Base-by-base conservation (phyloP, 2,113 vertebrate species). In the Austrofundulus limnaeus region DNA sequence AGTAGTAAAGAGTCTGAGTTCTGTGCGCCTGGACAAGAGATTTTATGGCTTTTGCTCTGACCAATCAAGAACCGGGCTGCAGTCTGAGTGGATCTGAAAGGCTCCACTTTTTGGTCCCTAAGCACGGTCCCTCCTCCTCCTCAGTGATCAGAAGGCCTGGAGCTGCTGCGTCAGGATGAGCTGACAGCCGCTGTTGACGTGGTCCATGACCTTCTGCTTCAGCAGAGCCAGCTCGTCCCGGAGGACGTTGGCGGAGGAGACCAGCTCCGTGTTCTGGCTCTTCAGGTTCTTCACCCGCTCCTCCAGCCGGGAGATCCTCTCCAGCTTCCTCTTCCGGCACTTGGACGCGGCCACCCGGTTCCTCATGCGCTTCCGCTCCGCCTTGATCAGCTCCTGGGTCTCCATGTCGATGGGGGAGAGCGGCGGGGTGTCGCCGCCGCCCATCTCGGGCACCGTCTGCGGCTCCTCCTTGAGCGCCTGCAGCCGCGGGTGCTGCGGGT, bases 161-260 rank as follows among this genome's bases (percentile, higher is more conserved):
- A 98, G 94, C 93, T 98, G 96, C 89, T 98, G 96, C 81, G 95
- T 98, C 89, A 98, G 89, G 90, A 98, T 98, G 73, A 98, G 95
- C 83, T 98, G 96, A 87, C 96, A 98, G 85, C 96, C 96, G 82
- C 96, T 98, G 91, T 97, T 98, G 75, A 98, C 96, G 85, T 98
- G 96, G 90, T 98, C 98, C 96, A 98, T 98, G 90, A 98, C 96
- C 93, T 98, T 96, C 85, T 98, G 96, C 85, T 98, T 96, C 82
- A 98, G 96, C 91, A 97, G 94, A 61, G 96, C 95, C 89, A 98
- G 95, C 92, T 98, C 96, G 90, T 98, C 96, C 87, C 96, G 93
- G 57, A 98, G 95, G 91, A 96, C 92, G 83, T 97, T 97, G 81
- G 96, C 96, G 13, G 96, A 96, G 80, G 96, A 96, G 77, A 96